Evolutionary conservation across 2,113 vertebrate genomes (phyloP).

Genomic region (Nothobranchius kuhntae): DNA sequence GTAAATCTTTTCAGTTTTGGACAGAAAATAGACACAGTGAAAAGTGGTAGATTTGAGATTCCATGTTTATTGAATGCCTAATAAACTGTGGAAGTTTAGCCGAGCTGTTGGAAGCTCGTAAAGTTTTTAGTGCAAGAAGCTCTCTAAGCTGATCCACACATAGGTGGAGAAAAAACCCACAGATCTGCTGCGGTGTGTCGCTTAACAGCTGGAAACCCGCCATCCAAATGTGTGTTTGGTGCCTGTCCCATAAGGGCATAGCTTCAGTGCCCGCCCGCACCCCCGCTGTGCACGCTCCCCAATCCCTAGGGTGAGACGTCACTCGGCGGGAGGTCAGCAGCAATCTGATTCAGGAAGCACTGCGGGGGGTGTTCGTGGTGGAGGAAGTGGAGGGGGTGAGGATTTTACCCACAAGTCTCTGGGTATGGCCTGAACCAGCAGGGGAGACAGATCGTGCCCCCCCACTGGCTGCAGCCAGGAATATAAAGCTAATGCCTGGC

Average conservation of each 20-base stretch:
- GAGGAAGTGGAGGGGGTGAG: background rate
- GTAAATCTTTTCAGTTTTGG: slow-evolving; percentile 48
- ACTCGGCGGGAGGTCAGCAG: slow-evolving; percentile 63
- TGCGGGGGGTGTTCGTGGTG: slow-evolving; percentile 42
- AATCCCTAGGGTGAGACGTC: slow-evolving; percentile 66
- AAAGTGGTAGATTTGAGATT: slow-evolving; percentile 32
- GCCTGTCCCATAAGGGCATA: slow-evolving; percentile 46
- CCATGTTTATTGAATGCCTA: slow-evolving; percentile 28
- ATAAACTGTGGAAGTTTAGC: background rate
- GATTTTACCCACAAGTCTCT: slow-evolving; percentile 66
- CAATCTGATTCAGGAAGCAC: slow-evolving; percentile 68
- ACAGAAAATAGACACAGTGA: slow-evolving; percentile 1
- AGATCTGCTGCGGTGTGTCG: background rate
- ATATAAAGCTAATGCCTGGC: slow-evolving; percentile 20
- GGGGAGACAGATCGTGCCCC: slow-evolving; percentile 43
- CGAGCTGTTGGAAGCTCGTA: no score
- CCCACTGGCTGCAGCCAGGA: background rate
- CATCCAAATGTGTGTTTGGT: slow-evolving; percentile 37
- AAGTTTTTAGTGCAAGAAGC: background rate
- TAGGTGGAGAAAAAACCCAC: no score
- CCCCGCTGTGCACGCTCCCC: slow-evolving; percentile 46
- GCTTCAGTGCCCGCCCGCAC: slow-evolving; percentile 42
- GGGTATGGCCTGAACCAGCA: slow-evolving; percentile 52
- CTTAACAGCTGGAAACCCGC: slow-evolving; percentile 22
- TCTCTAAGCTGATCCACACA: slow-evolving; percentile 4